Evolutionary conservation across 2,888 invertebrate species (phyloP).

Genomic region (Carpatolechia fugitivella): DNA sequence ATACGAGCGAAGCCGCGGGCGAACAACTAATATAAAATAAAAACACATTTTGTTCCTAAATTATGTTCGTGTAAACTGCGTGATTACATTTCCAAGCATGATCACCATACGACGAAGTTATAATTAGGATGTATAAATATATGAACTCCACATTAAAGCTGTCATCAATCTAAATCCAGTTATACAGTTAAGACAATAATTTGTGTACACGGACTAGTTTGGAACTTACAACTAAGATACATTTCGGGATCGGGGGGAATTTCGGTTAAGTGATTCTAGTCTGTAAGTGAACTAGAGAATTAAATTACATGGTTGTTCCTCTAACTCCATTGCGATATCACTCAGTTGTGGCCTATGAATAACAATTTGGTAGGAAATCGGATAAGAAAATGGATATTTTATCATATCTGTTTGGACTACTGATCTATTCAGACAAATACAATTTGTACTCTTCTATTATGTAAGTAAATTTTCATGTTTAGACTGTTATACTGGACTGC

Average conservation of each 20-base stretch:
- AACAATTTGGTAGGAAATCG: conserved; percentile 34
- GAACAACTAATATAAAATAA: too few relatives aligned
- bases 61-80: too few relatives aligned
- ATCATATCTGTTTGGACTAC: not conserved
- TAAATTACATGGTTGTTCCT: conserved; percentile 16
- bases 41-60: too few relatives aligned
- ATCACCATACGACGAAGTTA: not conserved
- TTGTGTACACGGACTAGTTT: conserved; percentile 1
- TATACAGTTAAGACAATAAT: conserved; percentile 5
- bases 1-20: too few relatives aligned
- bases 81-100: too few relatives aligned
- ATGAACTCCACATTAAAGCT: not conserved
- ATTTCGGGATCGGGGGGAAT: conserved; percentile 5
- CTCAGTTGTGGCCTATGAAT: conserved; percentile 47
- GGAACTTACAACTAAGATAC: not conserved
- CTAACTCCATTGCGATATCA: conserved; percentile 44
- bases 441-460: not conserved
- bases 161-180: conserved; percentile 10
- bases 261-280: conserved; percentile 14
- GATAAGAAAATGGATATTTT: conserved; percentile 12
- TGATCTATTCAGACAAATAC: not conserved
- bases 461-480: not conserved
- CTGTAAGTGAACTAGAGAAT: conserved; percentile 10
- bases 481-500: conserved; percentile 4
- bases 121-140: not conserved